Percentiles rank a stretch among this genome's conserved stretches.
Conservation (phyloP, 2,888 invertebrate genomes). For the Chouioia cunea region DNA sequence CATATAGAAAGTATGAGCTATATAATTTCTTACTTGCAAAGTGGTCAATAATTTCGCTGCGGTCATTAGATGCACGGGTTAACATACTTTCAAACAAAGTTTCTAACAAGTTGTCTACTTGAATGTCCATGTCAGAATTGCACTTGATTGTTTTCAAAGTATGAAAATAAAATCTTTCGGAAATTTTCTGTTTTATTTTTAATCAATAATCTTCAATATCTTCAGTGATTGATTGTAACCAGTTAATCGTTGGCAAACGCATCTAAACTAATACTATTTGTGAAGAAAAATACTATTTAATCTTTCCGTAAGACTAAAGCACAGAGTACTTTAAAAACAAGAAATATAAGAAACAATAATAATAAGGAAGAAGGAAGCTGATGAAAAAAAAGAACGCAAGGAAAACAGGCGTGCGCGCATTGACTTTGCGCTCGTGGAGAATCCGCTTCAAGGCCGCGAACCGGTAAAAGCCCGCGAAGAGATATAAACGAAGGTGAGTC, state of each 20-base stretch:
- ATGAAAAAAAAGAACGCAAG: not conserved
- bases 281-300: no score
- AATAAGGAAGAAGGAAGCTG: constrained; percentile 10
- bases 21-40: not conserved
- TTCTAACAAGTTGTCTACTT: constrained; percentile 7
- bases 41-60: constrained; percentile 1
- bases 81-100: constrained; percentile 12
- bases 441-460: constrained; percentile 42
- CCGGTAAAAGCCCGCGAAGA: constrained; percentile 39
- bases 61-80: constrained; percentile 17
- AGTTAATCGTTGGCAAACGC: no score
- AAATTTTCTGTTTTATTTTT: no score
- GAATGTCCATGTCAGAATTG: no score
- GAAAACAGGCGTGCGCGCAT: constrained; percentile 5
- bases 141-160: no score
- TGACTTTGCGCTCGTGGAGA: constrained; percentile 14
- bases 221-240: no score
- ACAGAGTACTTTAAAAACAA: no score
- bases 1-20: constrained; percentile 9
- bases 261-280: no score
- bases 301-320: not conserved
- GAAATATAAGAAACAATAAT: no score
- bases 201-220: no score
- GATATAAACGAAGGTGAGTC: not conserved
- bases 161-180: no score